phyloP scores from a whole-genome alignment of 2,113 vertebrate genomes.

The Eudyptes chrysolophus region DNA sequence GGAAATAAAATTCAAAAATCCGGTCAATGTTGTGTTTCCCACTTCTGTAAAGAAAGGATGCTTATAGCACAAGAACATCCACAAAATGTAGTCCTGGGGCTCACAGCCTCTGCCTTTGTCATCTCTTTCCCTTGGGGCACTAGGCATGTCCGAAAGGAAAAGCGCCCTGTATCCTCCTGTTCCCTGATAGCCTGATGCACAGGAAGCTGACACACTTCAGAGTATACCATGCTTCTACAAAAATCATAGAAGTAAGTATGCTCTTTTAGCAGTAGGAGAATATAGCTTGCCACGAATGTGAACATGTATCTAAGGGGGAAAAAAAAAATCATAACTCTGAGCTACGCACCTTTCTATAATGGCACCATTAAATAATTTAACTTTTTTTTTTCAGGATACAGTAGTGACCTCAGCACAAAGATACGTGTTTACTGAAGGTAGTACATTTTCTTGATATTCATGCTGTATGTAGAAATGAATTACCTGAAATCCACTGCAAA shows the following conservation, averaged over 20 bases:
- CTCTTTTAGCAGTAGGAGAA: background rate
- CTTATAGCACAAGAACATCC: background rate
- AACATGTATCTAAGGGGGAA: background rate
- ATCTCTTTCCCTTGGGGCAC: background rate
- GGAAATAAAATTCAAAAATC: background rate
- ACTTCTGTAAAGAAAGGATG: background rate
- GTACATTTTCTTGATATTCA: background rate
- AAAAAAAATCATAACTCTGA: background rate
- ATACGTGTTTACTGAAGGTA: background rate
- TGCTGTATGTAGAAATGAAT: background rate
- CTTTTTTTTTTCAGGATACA: background rate
- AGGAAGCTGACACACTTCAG: background rate
- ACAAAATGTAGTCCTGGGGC: background rate
- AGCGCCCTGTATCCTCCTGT: background rate
- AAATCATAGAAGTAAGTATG: background rate
- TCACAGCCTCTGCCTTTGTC: background rate
- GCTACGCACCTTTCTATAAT: fast-evolving
- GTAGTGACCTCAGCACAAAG: background rate
- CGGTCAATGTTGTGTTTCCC: background rate
- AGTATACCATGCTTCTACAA: background rate
- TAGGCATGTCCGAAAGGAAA: background rate
- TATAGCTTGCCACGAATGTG: fast-evolving
- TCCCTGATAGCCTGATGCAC: background rate
- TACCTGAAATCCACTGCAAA: slow-evolving; percentile 80
- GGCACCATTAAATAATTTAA: background rate